Conservation (phyloP, 2,113 vertebrate species). For the Cranoglanis bouderius region DNA sequence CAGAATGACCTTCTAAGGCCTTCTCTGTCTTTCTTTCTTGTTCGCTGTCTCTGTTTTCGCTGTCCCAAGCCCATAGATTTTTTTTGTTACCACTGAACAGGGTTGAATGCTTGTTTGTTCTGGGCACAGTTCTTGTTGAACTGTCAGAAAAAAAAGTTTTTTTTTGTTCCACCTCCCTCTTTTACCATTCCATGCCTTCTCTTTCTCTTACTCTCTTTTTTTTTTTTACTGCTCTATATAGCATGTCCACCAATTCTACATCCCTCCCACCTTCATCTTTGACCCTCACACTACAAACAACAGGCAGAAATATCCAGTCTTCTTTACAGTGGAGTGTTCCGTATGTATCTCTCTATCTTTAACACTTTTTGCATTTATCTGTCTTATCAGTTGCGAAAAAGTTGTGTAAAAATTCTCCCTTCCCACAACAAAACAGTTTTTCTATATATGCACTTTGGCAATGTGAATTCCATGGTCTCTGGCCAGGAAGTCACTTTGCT, state of each 20-base stretch:
- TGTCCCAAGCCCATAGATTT: conserved; percentile 45
- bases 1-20: conserved; percentile 2
- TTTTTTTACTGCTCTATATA: conserved; percentile 10
- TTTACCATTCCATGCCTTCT: conserved; percentile 30
- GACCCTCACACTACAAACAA: conserved; percentile 44
- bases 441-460: conserved; percentile 34
- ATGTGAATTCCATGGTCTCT: conserved; percentile 24
- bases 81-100: conserved; percentile 39
- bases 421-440: conserved; percentile 28
- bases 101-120: conserved; percentile 58
- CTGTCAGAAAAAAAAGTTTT: conserved; percentile 31
- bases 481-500: conserved; percentile 44
- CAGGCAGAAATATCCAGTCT: conserved; percentile 29
- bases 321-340: conserved; percentile 36
- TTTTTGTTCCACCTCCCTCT: conserved; percentile 37
- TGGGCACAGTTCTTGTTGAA: conserved; percentile 47
- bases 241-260: conserved; percentile 53
- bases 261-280: conserved; percentile 10
- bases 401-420: not conserved
- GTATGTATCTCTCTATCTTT: not conserved
- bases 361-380: not conserved
- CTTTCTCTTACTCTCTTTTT: conserved; percentile 5
- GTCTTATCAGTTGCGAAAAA: not conserved
- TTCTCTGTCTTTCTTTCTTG: conserved; percentile 49
- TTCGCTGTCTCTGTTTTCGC: conserved; percentile 49